phyloP scores from a whole-genome alignment of 2,888 invertebrate species.

The Pinctada fucata region DNA sequence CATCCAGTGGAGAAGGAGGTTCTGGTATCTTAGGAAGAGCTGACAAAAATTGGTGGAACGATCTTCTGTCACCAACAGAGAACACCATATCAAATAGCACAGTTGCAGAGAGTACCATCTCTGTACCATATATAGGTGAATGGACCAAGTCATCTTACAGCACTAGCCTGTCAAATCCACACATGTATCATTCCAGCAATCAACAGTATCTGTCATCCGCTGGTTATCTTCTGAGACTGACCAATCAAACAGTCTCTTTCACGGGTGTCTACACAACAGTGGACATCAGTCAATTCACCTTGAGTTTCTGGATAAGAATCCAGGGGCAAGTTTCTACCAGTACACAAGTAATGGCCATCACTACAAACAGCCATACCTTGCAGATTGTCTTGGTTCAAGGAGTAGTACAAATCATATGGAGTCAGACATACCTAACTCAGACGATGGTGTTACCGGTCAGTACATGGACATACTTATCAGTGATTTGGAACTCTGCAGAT shows the following conservation, averaged over 20 bases:
- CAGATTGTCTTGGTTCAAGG: constrained; percentile 17
- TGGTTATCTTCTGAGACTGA: constrained; percentile 49
- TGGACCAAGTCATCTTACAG: constrained; percentile 42
- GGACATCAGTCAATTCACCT: constrained; percentile 27
- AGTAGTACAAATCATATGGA: constrained; percentile 16
- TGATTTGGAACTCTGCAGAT: constrained; percentile 35
- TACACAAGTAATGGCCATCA: not conserved
- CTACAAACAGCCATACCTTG: constrained; percentile 7
- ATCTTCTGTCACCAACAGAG: constrained; percentile 42
- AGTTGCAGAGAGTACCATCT: constrained; percentile 34
- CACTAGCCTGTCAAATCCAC: constrained; percentile 21
- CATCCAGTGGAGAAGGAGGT: constrained; percentile 39
- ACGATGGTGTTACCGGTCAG: constrained; percentile 14
- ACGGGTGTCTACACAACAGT: constrained; percentile 19
- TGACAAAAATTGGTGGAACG: constrained; percentile 55
- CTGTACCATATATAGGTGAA: constrained; percentile 37
- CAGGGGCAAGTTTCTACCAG: not conserved
- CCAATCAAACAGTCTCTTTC: constrained; percentile 34
- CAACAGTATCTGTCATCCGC: constrained; percentile 46
- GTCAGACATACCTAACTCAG: constrained; percentile 1
- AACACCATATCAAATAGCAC: constrained; percentile 30
- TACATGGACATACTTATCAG: constrained; percentile 39
- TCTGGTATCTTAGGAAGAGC: constrained; percentile 56
- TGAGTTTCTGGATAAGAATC: constrained; percentile 30
- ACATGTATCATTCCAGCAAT: constrained; percentile 36